Evolutionary conservation across 2,888 invertebrate species (phyloP).

Genomic region (Drosophila buzzatii): DNA sequence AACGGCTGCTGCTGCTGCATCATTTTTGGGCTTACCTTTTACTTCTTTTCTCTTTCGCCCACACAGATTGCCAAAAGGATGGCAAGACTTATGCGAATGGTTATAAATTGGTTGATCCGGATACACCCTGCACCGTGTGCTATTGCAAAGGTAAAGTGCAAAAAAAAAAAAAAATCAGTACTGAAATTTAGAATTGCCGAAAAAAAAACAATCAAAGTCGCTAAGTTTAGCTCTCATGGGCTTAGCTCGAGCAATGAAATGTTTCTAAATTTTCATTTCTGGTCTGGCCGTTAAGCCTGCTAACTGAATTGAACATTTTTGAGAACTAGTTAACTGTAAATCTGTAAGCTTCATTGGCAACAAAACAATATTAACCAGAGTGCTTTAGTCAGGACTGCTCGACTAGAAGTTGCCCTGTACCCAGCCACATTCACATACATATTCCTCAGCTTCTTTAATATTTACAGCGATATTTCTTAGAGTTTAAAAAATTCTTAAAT

Average conservation of each 20-base stretch:
- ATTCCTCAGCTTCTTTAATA: not conserved
- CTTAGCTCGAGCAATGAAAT: not conserved
- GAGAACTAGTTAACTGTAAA: not conserved
- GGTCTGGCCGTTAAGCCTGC: not conserved
- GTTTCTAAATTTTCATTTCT: not conserved
- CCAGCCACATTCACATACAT: too few species aligned
- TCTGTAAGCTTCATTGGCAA: not conserved
- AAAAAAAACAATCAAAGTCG: not conserved
- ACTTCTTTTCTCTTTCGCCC: slow-evolving; percentile 12
- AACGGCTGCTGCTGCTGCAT: slow-evolving; percentile 39
- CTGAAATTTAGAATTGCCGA: not conserved
- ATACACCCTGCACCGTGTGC: slow-evolving; percentile 91
- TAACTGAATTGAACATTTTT: not conserved
- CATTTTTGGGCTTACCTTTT: slow-evolving; percentile 21
- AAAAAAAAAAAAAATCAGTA: not conserved
- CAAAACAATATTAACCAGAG: not conserved
- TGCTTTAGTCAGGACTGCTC: too few species aligned
- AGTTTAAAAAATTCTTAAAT: too few species aligned
- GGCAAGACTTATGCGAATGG: slow-evolving; percentile 91
- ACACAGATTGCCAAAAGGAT: slow-evolving; percentile 91
- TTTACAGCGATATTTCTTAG: too few species aligned
- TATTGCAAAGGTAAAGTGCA: slow-evolving; percentile 88
- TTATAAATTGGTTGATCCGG: slow-evolving; percentile 90
- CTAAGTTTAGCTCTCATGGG: not conserved
- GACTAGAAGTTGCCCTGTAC: too few species aligned